A percentile compares a stretch with the other conserved stretches of the same genome.
These are phyloP conservation scores for Lepidocyrtoides sp. DNA, from an alignment of 2,888 invertebrate species.

Conservation along the genomic window DNA sequence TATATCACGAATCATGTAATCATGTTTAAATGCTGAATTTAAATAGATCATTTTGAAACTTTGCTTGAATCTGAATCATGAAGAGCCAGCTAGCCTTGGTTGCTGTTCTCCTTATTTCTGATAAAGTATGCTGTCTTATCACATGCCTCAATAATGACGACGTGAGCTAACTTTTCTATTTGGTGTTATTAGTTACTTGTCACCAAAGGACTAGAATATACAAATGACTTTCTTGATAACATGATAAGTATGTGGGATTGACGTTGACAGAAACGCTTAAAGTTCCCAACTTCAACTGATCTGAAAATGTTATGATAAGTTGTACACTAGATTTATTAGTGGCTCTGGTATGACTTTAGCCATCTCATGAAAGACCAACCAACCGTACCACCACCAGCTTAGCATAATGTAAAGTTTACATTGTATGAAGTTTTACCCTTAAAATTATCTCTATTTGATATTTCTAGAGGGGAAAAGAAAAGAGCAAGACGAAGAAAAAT, in stretches of 20 bases:
- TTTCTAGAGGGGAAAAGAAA: not conserved
- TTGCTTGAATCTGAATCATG: too few species aligned
- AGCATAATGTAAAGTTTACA: not conserved
- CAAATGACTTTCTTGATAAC: not conserved
- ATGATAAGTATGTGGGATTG: slow-evolving; percentile 18
- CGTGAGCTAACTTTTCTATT: not conserved
- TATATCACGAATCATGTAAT: too few species aligned
- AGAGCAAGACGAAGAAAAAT: not conserved
- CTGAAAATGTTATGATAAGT: not conserved
- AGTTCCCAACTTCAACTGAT: not conserved
- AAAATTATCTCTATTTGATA: not conserved
- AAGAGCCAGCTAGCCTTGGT: too few species aligned
- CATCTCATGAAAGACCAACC: too few species aligned
- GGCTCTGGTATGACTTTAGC: not conserved
- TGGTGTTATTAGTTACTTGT: not conserved
- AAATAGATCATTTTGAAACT: too few species aligned
- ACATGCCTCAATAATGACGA: not conserved
- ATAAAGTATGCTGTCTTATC: not conserved
- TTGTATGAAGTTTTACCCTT: not conserved
- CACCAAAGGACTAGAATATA: not conserved
- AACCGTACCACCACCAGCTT: not conserved
- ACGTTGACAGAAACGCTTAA: slow-evolving; percentile 8
- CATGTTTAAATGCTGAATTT: too few species aligned
- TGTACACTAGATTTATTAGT: not conserved
- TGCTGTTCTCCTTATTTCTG: too few species aligned